These are phyloP conservation scores for Rhagonycha lutea DNA, from an alignment of 2,888 invertebrate species.

Conservation along the genomic window DNA sequence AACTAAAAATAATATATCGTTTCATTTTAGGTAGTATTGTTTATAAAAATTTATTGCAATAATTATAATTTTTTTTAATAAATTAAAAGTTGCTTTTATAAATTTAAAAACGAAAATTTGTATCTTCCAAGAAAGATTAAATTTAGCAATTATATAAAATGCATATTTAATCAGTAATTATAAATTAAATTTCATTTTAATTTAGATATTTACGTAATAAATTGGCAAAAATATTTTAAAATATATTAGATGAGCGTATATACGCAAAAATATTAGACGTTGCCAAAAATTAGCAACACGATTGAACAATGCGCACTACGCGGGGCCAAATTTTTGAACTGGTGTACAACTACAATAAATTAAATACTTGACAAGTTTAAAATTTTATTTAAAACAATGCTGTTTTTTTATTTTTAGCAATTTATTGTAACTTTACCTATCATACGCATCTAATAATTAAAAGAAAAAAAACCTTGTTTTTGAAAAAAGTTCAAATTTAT, in stretches of 20 bases:
- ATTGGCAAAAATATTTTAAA: constrained; percentile 6
- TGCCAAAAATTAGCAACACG: constrained; percentile 30
- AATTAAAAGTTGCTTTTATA: too few species aligned
- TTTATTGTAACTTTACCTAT: background rate
- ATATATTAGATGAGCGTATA: background rate
- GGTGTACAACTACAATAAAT: constrained; percentile 21
- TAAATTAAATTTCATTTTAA: background rate
- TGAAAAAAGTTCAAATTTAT: background rate
- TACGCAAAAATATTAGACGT: constrained; percentile 7
- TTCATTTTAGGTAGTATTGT: too few species aligned
- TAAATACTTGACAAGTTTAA: constrained; percentile 16
- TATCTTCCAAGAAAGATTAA: background rate
- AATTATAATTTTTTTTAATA: too few species aligned
- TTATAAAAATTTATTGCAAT: too few species aligned
- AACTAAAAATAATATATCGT: background rate
- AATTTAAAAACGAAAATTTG: background rate
- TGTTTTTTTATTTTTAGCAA: constrained; percentile 1
- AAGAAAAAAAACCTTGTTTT: background rate
- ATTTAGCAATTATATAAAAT: background rate
- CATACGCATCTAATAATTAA: background rate
- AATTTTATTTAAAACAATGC: constrained; percentile 14
- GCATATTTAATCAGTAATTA: background rate
- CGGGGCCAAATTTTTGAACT: constrained; percentile 33
- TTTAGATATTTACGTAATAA: constrained; percentile 1
- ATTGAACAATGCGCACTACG: constrained; percentile 31